Evolutionary conservation across 2,888 invertebrate species (phyloP), one percentile per base, ranked within the genome.

Genomic region (Peribatodes rhomboidaria): DNA sequence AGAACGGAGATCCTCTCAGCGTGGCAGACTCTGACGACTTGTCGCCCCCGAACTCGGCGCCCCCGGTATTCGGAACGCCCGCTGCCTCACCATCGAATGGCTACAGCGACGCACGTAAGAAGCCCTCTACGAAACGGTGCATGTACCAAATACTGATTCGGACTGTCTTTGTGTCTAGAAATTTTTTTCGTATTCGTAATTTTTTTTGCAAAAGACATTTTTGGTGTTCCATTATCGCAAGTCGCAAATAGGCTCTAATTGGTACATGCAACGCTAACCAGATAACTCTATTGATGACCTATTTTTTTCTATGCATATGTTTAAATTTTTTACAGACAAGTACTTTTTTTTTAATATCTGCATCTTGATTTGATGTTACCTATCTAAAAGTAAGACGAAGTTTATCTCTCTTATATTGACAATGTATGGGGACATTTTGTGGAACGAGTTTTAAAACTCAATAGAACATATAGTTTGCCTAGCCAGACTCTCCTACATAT

Each of bases 41-140:
- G 80, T 96, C 97, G 0, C 97, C 96, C 39, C 94, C 96, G 0
- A 95, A 94, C 46, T 96, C 96, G 1, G 96, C 96, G 1, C 96
- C 97, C 4, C 97, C 97, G 54, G 96, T 96, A 22, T 96, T 96
- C 79, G 95, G 96, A 0, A 87, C 91, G 0, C 97, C 97, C 1
- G 96, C 97, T 0, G 95, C 95, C 57, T 80, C 89, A 0, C 87
- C 89, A 0, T 84, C 87, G 0, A 80, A 74, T 22, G 73, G 59
- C 55, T 80, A 75, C 67, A 85, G 83, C 8, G 87, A 87, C n/a
- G 86, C 89, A 75, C 79, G 92, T 90, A 84, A 88, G 89, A 27
- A 31, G 16, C n/a, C 9, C 13, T 10, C 13, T 9, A 8, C 4
- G 0, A 20, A 52, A 22, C 11, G 27, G 1, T 41, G 14, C 14